Conservation (phyloP, 2,888 invertebrate genomes). For the Automeris io region DNA sequence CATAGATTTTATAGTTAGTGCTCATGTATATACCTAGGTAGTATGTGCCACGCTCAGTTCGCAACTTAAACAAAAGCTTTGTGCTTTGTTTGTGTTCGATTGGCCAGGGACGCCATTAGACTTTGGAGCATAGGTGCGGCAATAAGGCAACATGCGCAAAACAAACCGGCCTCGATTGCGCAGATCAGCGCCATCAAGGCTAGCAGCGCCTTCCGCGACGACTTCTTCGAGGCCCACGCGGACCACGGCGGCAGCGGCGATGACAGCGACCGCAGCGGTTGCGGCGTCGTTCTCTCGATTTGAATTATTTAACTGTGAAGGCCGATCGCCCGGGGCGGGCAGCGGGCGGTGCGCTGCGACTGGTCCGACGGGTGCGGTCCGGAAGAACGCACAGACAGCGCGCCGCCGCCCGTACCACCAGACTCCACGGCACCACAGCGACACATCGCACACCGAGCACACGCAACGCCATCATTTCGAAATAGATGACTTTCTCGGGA, state of each 20-base stretch:
- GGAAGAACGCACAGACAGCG: slow-evolving; percentile 73
- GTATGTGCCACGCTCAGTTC: no score
- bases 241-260: slow-evolving; percentile 23
- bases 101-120: not conserved
- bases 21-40: no score
- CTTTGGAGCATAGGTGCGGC: slow-evolving; percentile 58
- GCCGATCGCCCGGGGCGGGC: slow-evolving; percentile 74
- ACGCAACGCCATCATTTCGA: slow-evolving; percentile 70
- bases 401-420: slow-evolving; percentile 68
- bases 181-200: slow-evolving; percentile 73
- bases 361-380: slow-evolving; percentile 73
- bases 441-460: slow-evolving; percentile 58
- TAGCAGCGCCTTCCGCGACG: slow-evolving; percentile 68
- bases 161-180: slow-evolving; percentile 72
- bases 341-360: slow-evolving; percentile 68
- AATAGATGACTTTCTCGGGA: slow-evolving; percentile 69
- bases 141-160: slow-evolving; percentile 57
- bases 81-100: not conserved
- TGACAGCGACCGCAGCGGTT: slow-evolving; percentile 27
- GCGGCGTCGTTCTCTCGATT: slow-evolving; percentile 59
- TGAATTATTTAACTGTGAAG: slow-evolving; percentile 73
- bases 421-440: slow-evolving; percentile 71
- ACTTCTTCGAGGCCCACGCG: slow-evolving; percentile 56
- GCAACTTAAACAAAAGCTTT: not conserved
- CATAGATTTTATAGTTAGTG: no score